These are phyloP conservation scores for Catocala sponsa DNA, from an alignment of 2,888 invertebrate genomes.

Conservation along the genomic window DNA sequence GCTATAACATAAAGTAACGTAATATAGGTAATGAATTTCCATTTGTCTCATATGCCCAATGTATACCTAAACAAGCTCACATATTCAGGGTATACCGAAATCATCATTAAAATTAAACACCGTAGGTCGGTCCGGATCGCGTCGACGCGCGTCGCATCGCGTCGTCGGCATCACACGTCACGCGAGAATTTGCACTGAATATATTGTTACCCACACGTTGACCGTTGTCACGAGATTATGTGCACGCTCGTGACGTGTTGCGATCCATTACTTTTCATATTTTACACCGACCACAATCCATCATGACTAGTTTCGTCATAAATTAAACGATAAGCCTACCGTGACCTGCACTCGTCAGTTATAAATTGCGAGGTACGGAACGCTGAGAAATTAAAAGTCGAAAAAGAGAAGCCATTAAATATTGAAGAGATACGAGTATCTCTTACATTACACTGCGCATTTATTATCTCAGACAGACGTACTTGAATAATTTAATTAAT, in stretches of 20 bases:
- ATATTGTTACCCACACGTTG: slow-evolving; percentile 59
- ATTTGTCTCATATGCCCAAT: slow-evolving; percentile 10
- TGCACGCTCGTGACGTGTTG: slow-evolving; percentile 48
- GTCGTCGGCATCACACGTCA: slow-evolving; percentile 52
- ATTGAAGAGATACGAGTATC: slow-evolving; percentile 7
- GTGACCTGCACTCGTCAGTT: slow-evolving; percentile 16
- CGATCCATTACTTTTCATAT: slow-evolving; percentile 61
- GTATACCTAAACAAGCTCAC: slow-evolving; percentile 31
- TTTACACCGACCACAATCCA: slow-evolving; percentile 42
- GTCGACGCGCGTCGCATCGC: slow-evolving; percentile 9
- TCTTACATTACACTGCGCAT: slow-evolving; percentile 1
- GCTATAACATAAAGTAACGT: no score
- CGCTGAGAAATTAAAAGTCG: slow-evolving; percentile 13
- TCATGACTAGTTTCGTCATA: slow-evolving; percentile 31
- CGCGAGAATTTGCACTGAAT: slow-evolving; percentile 64
- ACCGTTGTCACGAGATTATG: slow-evolving; percentile 70
- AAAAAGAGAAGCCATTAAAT: slow-evolving; percentile 12
- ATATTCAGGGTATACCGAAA: slow-evolving; percentile 35
- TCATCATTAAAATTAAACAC: slow-evolving; percentile 54
- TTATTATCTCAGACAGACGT: neutral
- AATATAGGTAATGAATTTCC: no score
- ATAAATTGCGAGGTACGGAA: slow-evolving; percentile 5
- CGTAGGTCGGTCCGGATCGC: slow-evolving; percentile 47
- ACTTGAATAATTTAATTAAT: slow-evolving; percentile 9
- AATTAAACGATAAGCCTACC: slow-evolving; percentile 22